phyloP scores from a whole-genome alignment of 2,797 vertebrate species.

The Typhlichthys subterraneus region DNA sequence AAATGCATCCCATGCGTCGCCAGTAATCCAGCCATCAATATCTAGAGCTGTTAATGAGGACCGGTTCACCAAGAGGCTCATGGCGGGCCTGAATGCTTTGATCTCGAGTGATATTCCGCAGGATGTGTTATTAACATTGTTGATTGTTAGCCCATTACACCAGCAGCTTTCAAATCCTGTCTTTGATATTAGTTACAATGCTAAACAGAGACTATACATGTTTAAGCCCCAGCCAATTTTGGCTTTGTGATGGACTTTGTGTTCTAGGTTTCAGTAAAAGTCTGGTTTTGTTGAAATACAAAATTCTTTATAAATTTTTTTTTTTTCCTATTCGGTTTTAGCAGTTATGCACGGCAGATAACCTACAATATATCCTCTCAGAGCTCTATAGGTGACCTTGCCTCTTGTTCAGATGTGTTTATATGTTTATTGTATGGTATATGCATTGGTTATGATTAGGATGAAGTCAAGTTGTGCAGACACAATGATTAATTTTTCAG shows the following conservation, averaged over 20 bases:
- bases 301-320: too few species aligned
- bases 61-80: conserved; percentile 35
- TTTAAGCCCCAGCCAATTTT: conserved; percentile 7
- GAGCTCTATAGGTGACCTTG: too few species aligned
- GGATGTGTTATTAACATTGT: conserved; percentile 49
- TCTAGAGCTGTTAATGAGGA: conserved; percentile 47
- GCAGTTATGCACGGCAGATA: too few species aligned
- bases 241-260: conserved; percentile 1
- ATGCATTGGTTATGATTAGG: too few species aligned
- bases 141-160: conserved; percentile 29
- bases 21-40: conserved; percentile 46
- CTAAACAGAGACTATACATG: background rate
- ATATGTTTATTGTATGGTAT: too few species aligned
- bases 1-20: conserved; percentile 44
- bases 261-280: conserved; percentile 3
- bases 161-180: conserved; percentile 26
- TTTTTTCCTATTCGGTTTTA: too few species aligned
- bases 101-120: conserved; percentile 49
- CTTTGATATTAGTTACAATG: conserved; percentile 4
- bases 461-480: too few species aligned
- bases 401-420: too few species aligned
- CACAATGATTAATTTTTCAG: too few species aligned
- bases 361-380: too few species aligned
- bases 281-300: background rate
- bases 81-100: conserved; percentile 35